Base-by-base conservation (phyloP, 2,888 invertebrate species). In the Caenorhabditis virilis region DNA sequence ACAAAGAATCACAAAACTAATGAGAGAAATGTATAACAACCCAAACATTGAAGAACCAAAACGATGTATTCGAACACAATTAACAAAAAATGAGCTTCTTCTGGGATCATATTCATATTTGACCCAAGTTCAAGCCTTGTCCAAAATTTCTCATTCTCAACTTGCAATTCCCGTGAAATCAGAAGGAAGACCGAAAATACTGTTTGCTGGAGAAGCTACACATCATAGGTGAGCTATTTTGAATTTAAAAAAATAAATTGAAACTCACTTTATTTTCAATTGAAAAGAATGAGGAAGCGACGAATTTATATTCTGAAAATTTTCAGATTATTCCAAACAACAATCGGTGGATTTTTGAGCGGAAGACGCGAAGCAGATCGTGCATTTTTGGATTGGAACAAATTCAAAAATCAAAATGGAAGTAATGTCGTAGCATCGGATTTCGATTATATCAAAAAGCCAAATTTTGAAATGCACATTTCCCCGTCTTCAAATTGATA, bases 171-270 rank as follows among this genome's bases (percentile, higher is more conserved):
- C 79, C 1, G 64, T 79, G 15, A 73, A 72, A 50, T 42, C 58
- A 1, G 63, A 67, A 22, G 57, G 72, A 18, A 52, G 61, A 45
- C 70, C 72, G 15, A 51, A 73, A 39, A 57, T 79, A 27, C 48
- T 78, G 22, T 79, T 79, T 50, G 79, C 79, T 9, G 79, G 79
- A 52, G 79, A 79, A 55, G 79, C 78, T 5, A 79, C 79, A 4
- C 80, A 79, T 56, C 71, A 75, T 60, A 66, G 74, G 74, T 72
- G 55, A 25, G 18, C 6, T 30, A 30, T 9, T 9, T 13, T 30
- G 16, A 2, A 20, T 16, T 53, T 42, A 23, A 42, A 42, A 27
- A n/a, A 26, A 15, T n/a, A 41, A 13, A 18, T 26, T 25, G 3
- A 22, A 20, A 27, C 39, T 15, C n/a, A n/a, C n/a, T n/a, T n/a